Conservation (phyloP, 2,113 vertebrate species). For the Pachycephala philippinensis region DNA sequence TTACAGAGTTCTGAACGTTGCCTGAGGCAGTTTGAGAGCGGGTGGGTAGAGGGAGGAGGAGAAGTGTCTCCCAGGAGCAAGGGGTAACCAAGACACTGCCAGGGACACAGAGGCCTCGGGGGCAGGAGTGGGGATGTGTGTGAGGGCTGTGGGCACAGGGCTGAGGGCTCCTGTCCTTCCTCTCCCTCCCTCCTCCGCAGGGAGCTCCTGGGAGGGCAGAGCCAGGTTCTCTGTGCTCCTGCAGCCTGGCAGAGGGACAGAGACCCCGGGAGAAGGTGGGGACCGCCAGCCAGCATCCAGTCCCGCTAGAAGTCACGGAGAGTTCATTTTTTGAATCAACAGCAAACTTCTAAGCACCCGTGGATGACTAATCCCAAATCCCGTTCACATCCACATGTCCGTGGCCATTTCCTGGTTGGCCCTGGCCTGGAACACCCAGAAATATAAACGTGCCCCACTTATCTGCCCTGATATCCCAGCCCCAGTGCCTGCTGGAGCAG, state of each 20-base stretch:
- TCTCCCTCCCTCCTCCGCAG: not conserved
- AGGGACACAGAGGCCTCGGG: not conserved
- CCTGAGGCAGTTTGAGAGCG: not conserved
- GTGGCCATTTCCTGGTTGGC: not conserved
- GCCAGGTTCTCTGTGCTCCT: not conserved
- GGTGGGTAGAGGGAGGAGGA: not conserved
- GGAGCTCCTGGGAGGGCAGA: rapidly evolving
- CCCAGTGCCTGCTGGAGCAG: not conserved
- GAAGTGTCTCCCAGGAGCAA: not conserved
- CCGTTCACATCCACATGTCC: not conserved
- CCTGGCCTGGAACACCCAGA: not conserved
- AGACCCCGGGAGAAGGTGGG: not conserved
- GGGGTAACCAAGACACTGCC: not conserved
- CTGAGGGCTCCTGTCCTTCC: not conserved
- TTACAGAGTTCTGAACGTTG: not conserved
- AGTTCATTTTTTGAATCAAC: not conserved
- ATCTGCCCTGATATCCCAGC: too few relatives aligned
- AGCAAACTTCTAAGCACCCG: not conserved
- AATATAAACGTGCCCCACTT: not conserved
- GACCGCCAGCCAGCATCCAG: not conserved
- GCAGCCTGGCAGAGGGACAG: not conserved
- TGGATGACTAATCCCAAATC: not conserved
- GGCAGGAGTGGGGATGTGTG: rapidly evolving
- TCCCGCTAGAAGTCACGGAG: not conserved
- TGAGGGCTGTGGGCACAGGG: not conserved